These are phyloP conservation scores for Syncerus caffer DNA, from an alignment of 2,797 vertebrate genomes.

Conservation along the genomic window DNA sequence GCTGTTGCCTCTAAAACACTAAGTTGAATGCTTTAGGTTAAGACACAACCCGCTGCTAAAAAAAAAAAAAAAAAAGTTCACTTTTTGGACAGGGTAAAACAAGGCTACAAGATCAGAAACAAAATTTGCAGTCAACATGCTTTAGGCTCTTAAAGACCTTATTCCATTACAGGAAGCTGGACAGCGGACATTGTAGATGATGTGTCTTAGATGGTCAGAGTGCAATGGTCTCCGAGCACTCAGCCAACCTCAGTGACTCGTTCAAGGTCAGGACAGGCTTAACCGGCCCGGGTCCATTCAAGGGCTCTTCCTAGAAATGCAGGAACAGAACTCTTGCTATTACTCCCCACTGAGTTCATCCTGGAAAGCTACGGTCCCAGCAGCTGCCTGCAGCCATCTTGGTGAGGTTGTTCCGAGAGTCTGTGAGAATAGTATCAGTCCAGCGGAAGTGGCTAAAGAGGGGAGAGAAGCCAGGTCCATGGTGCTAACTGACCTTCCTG, in stretches of 20 bases:
- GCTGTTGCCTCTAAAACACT: not conserved
- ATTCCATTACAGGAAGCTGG: not conserved
- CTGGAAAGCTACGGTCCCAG: not conserved
- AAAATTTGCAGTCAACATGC: not conserved
- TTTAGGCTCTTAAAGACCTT: not conserved
- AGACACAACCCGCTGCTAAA: not conserved
- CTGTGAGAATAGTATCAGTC: not conserved
- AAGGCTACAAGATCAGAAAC: not conserved
- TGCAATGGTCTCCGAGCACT: not conserved
- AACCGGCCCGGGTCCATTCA: fast-evolving
- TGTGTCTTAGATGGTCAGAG: not conserved
- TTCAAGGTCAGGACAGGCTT: not conserved
- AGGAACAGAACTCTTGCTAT: not conserved
- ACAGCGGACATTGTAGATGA: not conserved
- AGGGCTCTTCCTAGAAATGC: not conserved
- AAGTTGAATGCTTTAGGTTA: not conserved
- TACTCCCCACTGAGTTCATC: not conserved
- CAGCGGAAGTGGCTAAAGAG: not conserved
- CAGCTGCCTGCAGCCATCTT: not conserved
- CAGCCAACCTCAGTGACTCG: not conserved
- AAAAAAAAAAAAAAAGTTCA: not conserved
- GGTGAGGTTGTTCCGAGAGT: not conserved
- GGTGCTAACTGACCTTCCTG: too few relatives aligned
- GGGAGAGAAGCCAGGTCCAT: not conserved
- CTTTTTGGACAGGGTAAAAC: not conserved